Evolutionary conservation across 1,140 invertebrate species (phyloP), one percentile per base, ranked within the genome.

Genomic region (Drosophila tsacasi): DNA sequence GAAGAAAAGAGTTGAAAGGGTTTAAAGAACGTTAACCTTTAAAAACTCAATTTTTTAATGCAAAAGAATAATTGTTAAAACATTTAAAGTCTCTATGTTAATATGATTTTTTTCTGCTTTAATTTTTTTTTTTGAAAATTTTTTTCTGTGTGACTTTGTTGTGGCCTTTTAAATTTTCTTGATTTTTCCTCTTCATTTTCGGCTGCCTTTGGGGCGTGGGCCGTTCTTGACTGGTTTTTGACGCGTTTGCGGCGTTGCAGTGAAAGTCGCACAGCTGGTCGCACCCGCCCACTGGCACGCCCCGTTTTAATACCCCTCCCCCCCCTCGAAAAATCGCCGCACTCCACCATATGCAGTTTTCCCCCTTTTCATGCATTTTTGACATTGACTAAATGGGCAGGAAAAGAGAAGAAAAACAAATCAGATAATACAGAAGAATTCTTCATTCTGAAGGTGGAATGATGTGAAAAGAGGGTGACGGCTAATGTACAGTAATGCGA

Each of bases 161-260:
- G 39, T 47, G 50, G 58, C 50, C 12, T 37, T 73, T 44, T 49
- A 27, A 27, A 10, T 55, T 55, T 55, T 39, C 54, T 57, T 57
- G 54, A 57, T 57, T 57, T 55, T 57, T 39, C 35, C 35, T 57
- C 54, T 25, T 57, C 35, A 39, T 62, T 50, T 32, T 55, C 17
- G 54, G 27, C 40, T 60, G 54, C 39, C 68, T 52, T 49, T 49
- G 64, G 37, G 64, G 77, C 83, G 84, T 87, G 84, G 84, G 84
- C 63, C 32, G 84, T 89, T 80, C 83, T 78, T 74, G 79, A 82
- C 80, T 76, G 54, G 79, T 82, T 82, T 82, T 83, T 83, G 74
- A 86, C 83, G 72, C 83, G 83, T 73, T 83, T 74, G 68, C 50
- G 52, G 19, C 35, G 44, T 55, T 55, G 72, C 69, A 87, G 84